phyloP scores from a whole-genome alignment of 2,797 vertebrate species.

The Chromobotia macracanthus region DNA sequence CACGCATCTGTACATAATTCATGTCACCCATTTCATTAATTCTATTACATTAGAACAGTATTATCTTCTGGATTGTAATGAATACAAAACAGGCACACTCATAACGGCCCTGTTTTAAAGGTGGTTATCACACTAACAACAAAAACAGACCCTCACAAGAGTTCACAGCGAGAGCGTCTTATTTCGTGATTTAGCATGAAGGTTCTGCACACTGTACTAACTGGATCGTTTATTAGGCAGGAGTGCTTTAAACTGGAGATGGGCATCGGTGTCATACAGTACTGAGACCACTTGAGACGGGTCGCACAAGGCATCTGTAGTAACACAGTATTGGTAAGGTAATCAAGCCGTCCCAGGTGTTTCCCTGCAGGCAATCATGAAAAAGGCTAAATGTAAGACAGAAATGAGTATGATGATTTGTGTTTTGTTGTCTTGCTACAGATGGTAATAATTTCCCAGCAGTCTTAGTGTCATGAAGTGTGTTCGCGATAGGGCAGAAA shows the following conservation, averaged over 20 bases:
- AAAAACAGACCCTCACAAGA: no score
- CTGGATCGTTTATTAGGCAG: constrained; percentile 60
- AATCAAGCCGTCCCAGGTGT: constrained; percentile 70
- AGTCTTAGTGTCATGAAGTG: background rate
- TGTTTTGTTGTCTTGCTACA: background rate
- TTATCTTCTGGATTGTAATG: constrained; percentile 29
- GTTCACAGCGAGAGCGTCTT: constrained; percentile 67
- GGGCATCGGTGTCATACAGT: no score
- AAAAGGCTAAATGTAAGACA: constrained; percentile 14
- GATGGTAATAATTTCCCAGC: background rate
- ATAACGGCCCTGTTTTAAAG: no score
- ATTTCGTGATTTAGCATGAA: no score
- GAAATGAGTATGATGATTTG: background rate
- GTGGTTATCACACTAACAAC: constrained; percentile 41
- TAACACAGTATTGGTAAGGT: constrained; percentile 69
- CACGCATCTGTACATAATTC: constrained; percentile 54
- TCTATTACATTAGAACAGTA: no score
- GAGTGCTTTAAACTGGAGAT: constrained; percentile 36
- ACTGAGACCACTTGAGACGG: constrained; percentile 57
- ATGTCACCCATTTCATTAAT: no score
- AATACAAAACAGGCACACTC: constrained; percentile 45
- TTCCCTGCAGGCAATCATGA: constrained; percentile 47
- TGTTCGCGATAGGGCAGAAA: background rate
- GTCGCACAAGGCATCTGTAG: constrained; percentile 73
- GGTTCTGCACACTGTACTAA: constrained; percentile 56